Base-by-base conservation (phyloP, 2,113 vertebrate genomes). In the Larimichthys crocea region DNA sequence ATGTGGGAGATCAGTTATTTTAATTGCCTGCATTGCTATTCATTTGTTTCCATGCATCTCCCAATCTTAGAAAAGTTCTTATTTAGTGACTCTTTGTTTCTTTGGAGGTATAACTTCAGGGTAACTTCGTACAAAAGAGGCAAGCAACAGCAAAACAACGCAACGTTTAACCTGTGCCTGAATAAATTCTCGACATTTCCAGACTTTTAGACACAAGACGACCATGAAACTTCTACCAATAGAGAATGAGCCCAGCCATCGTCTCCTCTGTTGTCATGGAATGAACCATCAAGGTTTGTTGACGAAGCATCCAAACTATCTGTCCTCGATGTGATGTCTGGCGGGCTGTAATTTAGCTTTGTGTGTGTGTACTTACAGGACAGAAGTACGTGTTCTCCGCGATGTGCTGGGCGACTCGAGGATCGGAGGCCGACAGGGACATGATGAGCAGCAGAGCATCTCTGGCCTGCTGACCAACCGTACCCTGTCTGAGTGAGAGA, bases 361-460 rank as follows among this genome's bases (percentile, higher is more conserved):
- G 79, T 59, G n/a, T 66, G 1, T 29, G 44, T 16, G 49, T 1
- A 74, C 98, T 97, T 87, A 99, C 98, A 46, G 98, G 97, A 88
- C 98, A 99, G 92, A 99, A 99, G 92, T 97, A 99, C 0, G 98
- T 99, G 90, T 97, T 97, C 59, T 98, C 95, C 44, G 95, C 95
- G 50, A 99, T 97, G 88, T 99, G 96, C 24, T 91, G 94, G 74
- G 98, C 97, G 62, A 99, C 97, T 72, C 97, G 84, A 0, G 20
- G 92, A 83, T 98, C 97, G 56, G 96, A 95, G 0, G 95, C 95
- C 1, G 98, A 99, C 42, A 99, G 94, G 17, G 97, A 96, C 97
- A 98, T 98, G 90, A 99, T 97, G 89, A 99, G 97, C 16, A 98
- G 96, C 80, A 99, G 91, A 0, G 98, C 97, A 1, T 99, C 97